Evolutionary conservation across 1,140 invertebrate species (phyloP).

Genomic region (Brachionus manjavacas): DNA sequence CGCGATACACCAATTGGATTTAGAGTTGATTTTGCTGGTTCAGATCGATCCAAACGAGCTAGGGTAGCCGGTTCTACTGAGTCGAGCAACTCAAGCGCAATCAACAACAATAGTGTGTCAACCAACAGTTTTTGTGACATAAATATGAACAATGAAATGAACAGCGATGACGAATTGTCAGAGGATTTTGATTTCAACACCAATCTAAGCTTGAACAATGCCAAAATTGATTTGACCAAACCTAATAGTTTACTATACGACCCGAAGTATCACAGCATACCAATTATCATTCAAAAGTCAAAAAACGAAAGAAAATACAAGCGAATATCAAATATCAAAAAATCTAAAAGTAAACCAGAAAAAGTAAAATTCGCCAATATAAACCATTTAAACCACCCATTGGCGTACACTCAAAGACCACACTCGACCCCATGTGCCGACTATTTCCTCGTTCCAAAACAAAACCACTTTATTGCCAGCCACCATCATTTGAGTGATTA

Average conservation of each 20-base stretch:
- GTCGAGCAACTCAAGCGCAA: not conserved
- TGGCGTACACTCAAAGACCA: not conserved
- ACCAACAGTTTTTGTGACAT: not conserved
- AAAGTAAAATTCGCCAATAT: constrained; percentile 8
- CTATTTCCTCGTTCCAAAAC: not conserved
- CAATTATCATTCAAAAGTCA: not conserved
- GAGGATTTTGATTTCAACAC: not conserved
- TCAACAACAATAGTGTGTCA: not conserved
- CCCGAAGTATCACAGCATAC: not conserved
- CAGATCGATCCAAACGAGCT: not conserved
- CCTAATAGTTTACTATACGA: not conserved
- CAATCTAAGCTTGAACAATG: not conserved
- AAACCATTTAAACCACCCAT: not conserved
- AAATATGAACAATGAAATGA: not conserved
- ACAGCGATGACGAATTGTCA: not conserved
- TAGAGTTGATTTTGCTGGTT: not conserved
- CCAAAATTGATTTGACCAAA: not conserved
- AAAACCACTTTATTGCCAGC: not conserved
- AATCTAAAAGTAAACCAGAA: not conserved
- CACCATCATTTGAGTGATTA: not conserved
- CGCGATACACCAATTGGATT: not conserved
- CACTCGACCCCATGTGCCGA: not conserved
- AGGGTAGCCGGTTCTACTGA: not conserved
- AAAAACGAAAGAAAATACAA: not conserved
- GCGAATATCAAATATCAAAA: not conserved